Evolutionary conservation across 2,888 invertebrate genomes (phyloP).

Genomic region (Timema podura): DNA sequence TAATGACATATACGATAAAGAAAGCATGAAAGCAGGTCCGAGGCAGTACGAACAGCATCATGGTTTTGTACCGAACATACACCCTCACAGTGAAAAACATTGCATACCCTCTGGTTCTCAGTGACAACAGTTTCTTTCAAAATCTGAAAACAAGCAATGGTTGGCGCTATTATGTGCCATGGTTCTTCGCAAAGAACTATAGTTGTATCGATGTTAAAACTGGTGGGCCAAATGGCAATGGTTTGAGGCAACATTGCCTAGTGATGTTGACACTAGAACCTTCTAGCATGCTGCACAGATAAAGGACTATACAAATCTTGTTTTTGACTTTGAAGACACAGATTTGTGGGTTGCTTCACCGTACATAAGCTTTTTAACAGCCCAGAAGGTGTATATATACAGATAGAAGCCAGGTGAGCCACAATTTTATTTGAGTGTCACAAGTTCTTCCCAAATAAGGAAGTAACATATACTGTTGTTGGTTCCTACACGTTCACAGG

Average conservation of each 20-base stretch:
- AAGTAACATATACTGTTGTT: neutral
- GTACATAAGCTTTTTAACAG: neutral
- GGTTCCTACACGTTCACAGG: neutral
- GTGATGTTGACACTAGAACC: neutral
- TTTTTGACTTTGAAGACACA: slow-evolving; percentile 4
- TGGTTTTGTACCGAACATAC: no score
- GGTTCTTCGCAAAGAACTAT: neutral
- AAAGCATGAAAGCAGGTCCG: neutral
- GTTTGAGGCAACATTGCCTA: neutral
- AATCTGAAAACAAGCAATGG: no score
- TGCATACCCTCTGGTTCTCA: no score
- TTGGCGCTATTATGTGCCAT: no score
- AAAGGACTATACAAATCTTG: neutral
- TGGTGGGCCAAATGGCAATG: neutral
- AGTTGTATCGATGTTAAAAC: neutral
- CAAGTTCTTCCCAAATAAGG: neutral
- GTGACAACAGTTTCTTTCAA: no score
- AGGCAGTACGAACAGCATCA: no score
- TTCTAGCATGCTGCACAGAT: neutral
- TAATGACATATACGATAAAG: neutral
- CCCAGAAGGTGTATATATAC: neutral
- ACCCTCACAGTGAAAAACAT: no score
- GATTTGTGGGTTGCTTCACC: neutral
- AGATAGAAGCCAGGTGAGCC: neutral
- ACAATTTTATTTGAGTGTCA: neutral